These are phyloP conservation scores for Melanotaenia duboulayi DNA, from an alignment of 2,113 vertebrate species.

Conservation along the genomic window DNA sequence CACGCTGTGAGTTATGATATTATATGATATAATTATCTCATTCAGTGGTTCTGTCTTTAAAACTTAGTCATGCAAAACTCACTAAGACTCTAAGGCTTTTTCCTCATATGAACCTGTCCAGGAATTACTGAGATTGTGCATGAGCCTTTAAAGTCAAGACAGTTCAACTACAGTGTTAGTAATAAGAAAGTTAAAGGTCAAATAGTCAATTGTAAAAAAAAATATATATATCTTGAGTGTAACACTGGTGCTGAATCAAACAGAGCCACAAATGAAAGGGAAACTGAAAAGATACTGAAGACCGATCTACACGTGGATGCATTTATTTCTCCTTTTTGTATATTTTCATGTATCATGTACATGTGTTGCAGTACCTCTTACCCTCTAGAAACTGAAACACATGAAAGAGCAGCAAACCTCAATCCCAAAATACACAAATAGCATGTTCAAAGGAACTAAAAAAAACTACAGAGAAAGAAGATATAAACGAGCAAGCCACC, in stretches of 20 bases:
- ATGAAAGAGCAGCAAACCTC: background rate
- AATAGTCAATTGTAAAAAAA: background rate
- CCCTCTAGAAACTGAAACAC: background rate
- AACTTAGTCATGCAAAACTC: too few species aligned
- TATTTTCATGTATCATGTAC: background rate
- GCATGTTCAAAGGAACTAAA: background rate
- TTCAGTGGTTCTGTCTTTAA: too few species aligned
- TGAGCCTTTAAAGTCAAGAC: background rate
- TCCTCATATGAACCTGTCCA: background rate
- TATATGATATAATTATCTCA: too few species aligned
- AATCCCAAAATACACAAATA: background rate
- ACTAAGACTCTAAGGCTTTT: background rate
- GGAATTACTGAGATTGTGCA: background rate
- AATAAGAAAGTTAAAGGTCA: background rate
- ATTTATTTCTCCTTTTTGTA: background rate
- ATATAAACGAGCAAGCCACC: slow-evolving; percentile 15
- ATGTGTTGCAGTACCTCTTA: background rate
- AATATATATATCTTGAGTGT: too few species aligned
- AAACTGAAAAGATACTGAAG: background rate
- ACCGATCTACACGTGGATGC: background rate
- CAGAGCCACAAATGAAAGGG: background rate
- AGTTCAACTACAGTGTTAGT: background rate
- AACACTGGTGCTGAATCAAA: background rate
- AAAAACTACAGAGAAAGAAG: background rate
- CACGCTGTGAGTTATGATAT: too few species aligned